Evolutionary conservation across 2,113 vertebrate species (phyloP).

Genomic region (Nesoenas mayeri): DNA sequence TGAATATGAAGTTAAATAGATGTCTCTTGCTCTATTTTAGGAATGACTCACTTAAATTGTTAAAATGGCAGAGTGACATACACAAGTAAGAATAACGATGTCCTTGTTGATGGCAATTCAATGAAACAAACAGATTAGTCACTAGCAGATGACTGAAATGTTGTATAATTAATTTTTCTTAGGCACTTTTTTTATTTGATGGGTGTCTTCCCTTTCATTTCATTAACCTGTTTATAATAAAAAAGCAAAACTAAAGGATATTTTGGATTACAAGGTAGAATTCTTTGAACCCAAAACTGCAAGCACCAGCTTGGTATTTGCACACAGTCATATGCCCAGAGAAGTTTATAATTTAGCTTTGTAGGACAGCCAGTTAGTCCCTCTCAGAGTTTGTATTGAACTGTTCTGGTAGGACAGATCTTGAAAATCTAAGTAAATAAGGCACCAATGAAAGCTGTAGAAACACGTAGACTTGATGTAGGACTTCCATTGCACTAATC

Average conservation of each 20-base stretch:
- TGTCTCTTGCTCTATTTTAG: neutral
- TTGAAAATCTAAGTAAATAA: neutral
- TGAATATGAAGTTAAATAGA: constrained; percentile 4
- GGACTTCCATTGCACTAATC: neutral
- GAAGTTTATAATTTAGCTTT: neutral
- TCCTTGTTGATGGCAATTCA: constrained; percentile 11
- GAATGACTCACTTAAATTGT: constrained; percentile 34
- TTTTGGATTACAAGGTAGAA: neutral
- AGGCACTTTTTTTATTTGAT: neutral
- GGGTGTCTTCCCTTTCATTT: neutral
- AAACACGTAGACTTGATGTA: neutral
- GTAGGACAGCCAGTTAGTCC: neutral
- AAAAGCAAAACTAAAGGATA: neutral
- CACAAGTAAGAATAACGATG: neutral
- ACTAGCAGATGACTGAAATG: neutral
- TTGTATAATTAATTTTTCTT: neutral
- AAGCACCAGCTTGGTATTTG: neutral
- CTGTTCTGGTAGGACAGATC: neutral
- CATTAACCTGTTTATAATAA: neutral
- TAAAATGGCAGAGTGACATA: constrained; percentile 4
- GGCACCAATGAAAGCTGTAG: neutral
- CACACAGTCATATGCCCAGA: neutral
- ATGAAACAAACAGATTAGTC: constrained; percentile 9
- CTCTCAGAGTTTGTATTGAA: neutral
- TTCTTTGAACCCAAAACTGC: neutral